These are phyloP conservation scores for Syrrhaptes paradoxus DNA, from an alignment of 2,113 vertebrate species.

Conservation along the genomic window DNA sequence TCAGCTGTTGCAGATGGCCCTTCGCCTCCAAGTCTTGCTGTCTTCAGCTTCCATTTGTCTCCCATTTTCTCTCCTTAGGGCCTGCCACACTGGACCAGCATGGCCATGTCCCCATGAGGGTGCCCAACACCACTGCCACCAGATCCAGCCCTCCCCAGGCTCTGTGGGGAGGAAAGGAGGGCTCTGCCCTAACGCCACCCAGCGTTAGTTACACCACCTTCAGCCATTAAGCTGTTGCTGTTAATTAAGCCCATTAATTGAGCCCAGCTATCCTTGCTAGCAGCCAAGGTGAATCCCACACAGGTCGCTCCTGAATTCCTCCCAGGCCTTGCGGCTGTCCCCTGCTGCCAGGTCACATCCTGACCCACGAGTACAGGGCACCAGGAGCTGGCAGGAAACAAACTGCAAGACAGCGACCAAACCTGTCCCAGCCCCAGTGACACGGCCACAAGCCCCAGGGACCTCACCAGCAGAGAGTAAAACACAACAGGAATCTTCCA, in stretches of 20 bases:
- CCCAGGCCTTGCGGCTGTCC: not conserved
- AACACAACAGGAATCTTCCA: fast-evolving
- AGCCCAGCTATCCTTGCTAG: not conserved
- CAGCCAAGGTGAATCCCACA: not conserved
- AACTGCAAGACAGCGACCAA: not conserved
- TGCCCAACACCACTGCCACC: not conserved
- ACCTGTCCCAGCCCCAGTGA: not conserved
- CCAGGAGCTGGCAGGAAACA: not conserved
- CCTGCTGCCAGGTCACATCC: not conserved
- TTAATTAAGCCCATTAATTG: not conserved
- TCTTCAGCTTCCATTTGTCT: not conserved
- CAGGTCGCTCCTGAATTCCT: not conserved
- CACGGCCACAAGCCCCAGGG: not conserved
- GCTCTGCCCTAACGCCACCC: not conserved
- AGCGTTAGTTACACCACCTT: not conserved
- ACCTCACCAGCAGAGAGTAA: not conserved
- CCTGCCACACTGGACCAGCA: not conserved
- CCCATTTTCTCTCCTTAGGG: not conserved
- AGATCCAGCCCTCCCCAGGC: not conserved
- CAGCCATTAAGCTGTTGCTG: not conserved
- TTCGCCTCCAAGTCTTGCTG: not conserved
- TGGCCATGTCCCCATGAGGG: fast-evolving
- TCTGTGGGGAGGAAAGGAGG: not conserved
- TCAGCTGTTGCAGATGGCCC: not conserved
- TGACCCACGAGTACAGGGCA: fast-evolving